Evolutionary conservation across 2,113 vertebrate species (phyloP), one percentile per base, ranked within the genome.

Genomic region (Polypterus bichir): DNA sequence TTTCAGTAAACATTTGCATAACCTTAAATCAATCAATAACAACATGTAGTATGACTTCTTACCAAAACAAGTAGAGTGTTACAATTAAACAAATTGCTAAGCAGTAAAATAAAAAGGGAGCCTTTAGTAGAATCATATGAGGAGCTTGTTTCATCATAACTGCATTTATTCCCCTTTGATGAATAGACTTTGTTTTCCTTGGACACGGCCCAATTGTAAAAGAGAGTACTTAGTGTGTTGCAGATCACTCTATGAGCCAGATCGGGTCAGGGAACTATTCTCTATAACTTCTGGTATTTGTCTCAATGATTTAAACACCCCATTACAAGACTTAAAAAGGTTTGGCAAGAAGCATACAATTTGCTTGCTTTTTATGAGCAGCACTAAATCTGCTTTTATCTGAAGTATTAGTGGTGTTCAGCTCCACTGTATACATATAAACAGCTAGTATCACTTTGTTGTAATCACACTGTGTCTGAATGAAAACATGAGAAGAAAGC

Each of bases 381-480:
- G 66, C 69, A 61, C 70, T 79, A 79, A 80, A 79, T 77, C 74
- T 75, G 70, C 27, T 73, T 79, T 77, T 79, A 76, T 74, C 77
- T 72, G 73, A 49, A 56, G 64, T 70, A 69, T 73, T 73, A 70
- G 62, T 49, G 64, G 66, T 49, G 54, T 69, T 71, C 63, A 65
- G 74, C 71, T 74, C 75, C 70, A 45, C 44, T 58, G 5, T 6
- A 45, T 58, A 4, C 56, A 64, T 56, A 11, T n/a, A 27, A 47
- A 49, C 49, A n/a, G 54, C 45, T 44, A 49, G 56, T 47, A n/a
- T 54, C 45, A 66, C 47, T 49, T 55, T 62, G 45, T 48, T 58
- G 11, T 58, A 45, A 58, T 60, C 54, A 55, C 11, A 61, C 44
- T 45, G 27, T 27, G 27, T 27, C 27, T 27, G 27, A 27, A 27